Conservation (phyloP, 2,113 vertebrate genomes). For the Thymallus thymallus region DNA sequence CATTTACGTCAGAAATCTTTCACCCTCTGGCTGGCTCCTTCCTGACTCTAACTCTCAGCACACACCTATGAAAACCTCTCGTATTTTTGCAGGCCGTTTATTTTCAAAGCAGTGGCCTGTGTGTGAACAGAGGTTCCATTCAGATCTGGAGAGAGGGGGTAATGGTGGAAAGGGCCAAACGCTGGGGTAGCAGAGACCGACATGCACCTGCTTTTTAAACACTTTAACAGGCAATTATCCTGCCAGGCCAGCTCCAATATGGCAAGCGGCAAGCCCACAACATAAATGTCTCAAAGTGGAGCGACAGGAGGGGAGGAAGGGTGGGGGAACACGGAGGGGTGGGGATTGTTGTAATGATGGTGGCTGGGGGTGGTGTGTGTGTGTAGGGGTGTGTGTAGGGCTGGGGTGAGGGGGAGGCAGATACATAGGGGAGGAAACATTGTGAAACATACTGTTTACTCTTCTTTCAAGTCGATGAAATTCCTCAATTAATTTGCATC, state of each 20-base stretch:
- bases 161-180: background rate
- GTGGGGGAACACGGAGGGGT: background rate
- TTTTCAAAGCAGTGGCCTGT: conserved; percentile 41
- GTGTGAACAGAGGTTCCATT: conserved; percentile 47
- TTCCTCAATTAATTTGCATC: no score
- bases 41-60: conserved; percentile 27
- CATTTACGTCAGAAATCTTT: conserved; percentile 32
- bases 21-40: conserved; percentile 32
- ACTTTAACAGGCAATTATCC: conserved; percentile 48
- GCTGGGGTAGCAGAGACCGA: conserved; percentile 6
- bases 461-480: no score
- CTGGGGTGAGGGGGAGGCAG: background rate
- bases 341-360: background rate
- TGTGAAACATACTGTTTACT: no score
- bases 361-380: background rate
- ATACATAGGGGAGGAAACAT: background rate
- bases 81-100: conserved; percentile 44
- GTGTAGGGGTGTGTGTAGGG: no score
- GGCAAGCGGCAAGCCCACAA: background rate
- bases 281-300: background rate
- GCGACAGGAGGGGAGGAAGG: background rate
- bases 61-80: conserved; percentile 40
- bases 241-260: conserved; percentile 27
- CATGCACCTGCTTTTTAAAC: conserved; percentile 51
- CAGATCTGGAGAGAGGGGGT: background rate